Percentiles rank a stretch among this genome's conserved stretches.
phyloP scores from a whole-genome alignment of 2,888 invertebrate genomes.

The Pimpla rufipes region DNA sequence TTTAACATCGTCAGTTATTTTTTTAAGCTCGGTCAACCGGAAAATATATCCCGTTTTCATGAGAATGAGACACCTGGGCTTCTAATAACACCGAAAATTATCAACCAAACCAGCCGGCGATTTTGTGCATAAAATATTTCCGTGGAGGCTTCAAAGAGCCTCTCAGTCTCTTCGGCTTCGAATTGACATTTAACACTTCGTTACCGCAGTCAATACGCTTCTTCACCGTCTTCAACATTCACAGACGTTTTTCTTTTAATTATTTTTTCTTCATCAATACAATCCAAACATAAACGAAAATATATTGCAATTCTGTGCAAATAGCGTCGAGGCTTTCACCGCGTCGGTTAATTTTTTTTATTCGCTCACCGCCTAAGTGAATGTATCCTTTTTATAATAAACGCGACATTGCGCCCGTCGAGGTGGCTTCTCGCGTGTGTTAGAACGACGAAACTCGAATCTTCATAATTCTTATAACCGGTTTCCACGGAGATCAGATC shows the following conservation, averaged over 20 bases:
- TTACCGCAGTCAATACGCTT: neutral
- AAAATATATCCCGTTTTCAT: neutral
- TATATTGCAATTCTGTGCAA: conserved; percentile 10
- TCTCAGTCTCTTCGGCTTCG: too few species aligned
- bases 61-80: neutral
- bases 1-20: neutral
- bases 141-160: too few species aligned
- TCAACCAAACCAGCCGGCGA: too few species aligned
- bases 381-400: conserved; percentile 25
- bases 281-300: neutral
- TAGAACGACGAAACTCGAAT: conserved; percentile 60
- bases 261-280: too few species aligned
- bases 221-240: neutral
- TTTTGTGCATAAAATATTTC: too few species aligned
- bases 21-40: neutral
- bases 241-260: neutral
- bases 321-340: neutral
- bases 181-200: conserved; percentile 1
- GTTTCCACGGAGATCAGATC: conserved; percentile 61
- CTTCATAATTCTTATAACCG: conserved; percentile 65
- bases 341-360: conserved; percentile 2
- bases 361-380: neutral
- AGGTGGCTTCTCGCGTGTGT: conserved; percentile 19
- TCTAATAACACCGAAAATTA: neutral
- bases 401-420: conserved; percentile 21